phyloP scores from a whole-genome alignment of 2,113 vertebrate genomes.

The Syngnathus floridae region DNA sequence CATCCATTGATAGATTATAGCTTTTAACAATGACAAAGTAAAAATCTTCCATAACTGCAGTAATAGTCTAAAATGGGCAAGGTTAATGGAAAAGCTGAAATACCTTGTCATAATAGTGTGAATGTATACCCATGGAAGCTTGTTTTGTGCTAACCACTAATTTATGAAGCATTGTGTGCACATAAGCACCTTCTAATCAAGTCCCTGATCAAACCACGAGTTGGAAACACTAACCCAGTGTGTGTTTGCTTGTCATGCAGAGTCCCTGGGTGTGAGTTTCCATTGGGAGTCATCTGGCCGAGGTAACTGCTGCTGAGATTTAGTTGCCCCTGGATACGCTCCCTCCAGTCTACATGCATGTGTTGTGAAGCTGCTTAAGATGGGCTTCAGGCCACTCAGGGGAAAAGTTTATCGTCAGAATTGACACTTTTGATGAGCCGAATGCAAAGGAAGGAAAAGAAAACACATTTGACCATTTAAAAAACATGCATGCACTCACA shows the following conservation, averaged over 20 bases:
- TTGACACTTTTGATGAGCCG: constrained; percentile 6
- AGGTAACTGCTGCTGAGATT: constrained; percentile 53
- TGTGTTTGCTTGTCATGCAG: constrained; percentile 14
- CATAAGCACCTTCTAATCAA: not conserved
- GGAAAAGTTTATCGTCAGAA: constrained; percentile 33
- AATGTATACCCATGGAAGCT: not conserved
- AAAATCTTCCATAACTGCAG: not conserved
- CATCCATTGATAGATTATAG: too few species aligned
- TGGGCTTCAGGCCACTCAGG: constrained; percentile 24
- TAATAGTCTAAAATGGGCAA: not conserved
- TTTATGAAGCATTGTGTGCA: not conserved
- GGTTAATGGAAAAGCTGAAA: not conserved
- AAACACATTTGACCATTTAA: not conserved
- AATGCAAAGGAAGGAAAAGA: not conserved
- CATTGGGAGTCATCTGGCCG: constrained; percentile 40
- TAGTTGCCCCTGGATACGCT: constrained; percentile 58
- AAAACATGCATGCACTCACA: too few species aligned
- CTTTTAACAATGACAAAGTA: too few species aligned
- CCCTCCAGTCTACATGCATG: constrained; percentile 45
- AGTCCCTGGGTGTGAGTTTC: constrained; percentile 39
- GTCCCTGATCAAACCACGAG: not conserved
- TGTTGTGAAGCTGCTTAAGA: constrained; percentile 48
- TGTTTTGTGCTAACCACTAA: not conserved
- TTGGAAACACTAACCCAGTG: constrained; percentile 14
- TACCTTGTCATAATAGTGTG: too few species aligned